These are phyloP conservation scores for Cirrhinus molitorella DNA, from an alignment of 2,797 vertebrate species.

Conservation along the genomic window DNA sequence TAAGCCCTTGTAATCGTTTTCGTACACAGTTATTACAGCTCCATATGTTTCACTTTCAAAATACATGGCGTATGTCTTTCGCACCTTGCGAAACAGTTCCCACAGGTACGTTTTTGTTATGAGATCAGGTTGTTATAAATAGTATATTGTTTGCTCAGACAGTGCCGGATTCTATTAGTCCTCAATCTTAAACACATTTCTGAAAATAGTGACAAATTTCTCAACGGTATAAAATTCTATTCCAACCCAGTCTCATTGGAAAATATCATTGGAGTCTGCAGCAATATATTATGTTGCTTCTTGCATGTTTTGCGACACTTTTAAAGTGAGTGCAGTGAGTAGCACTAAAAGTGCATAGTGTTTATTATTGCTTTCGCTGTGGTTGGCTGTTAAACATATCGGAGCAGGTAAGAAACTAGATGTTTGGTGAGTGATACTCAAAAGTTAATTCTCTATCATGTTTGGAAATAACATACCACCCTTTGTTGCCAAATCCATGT, in stretches of 20 bases:
- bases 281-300: neutral
- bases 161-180: neutral
- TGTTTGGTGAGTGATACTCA: neutral
- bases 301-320: neutral
- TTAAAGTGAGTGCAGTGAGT: neutral
- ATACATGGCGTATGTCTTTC: too few relatives aligned
- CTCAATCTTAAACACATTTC: neutral
- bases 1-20: too few relatives aligned
- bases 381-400: too few relatives aligned
- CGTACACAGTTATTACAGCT: too few relatives aligned
- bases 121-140: too few relatives aligned
- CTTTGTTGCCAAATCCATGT: neutral
- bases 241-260: neutral
- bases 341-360: neutral
- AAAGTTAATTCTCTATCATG: neutral
- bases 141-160: too few relatives aligned
- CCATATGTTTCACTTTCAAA: too few relatives aligned
- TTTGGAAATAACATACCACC: neutral
- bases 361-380: too few relatives aligned
- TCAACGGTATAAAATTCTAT: neutral
- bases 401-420: neutral
- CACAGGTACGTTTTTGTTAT: too few relatives aligned
- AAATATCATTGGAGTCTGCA: neutral
- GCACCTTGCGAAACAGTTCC: too few relatives aligned
- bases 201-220: neutral